Evolutionary conservation across 2,888 invertebrate species (phyloP), one percentile per base, ranked within the genome.

Genomic region (Aquatica leii): DNA sequence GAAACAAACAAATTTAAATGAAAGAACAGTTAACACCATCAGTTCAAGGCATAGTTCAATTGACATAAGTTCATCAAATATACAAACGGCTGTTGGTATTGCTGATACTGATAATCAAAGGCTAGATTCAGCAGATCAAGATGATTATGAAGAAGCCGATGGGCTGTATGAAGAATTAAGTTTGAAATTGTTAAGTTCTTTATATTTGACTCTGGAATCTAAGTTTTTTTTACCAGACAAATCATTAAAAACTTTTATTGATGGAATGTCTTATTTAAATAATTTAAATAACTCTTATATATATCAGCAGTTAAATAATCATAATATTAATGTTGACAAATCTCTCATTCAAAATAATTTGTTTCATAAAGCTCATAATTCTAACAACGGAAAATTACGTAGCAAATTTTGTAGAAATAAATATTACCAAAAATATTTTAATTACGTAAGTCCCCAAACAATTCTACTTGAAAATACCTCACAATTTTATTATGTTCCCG

Each of bases 401-500:
- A 0, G 1, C 34, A 11, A 2, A 5, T 63, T 18, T 46, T 24
- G 18, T 18, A 40, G 66, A 55, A 55, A 55, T 31, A 55, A 59
- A 14, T 66, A 35, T 59, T 67, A 55, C 41, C 57, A 65, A 48
- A 2, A 58, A 18, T 3, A 65, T 43, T 61, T 67, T 49, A 43
- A 59, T 41, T 65, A 37, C 20, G 46, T 65, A 2, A 51, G 40
- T 9, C 64, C 67, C 6, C 14, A 24, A 1, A 49, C 59, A 34
- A 12, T 20, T 11, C 17, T 65, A 2, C 57, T 43, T 12, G n/a
- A 65, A 18, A 52, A n/a, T 20, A 15, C 18, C n/a, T 17, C 24
- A 34, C 57, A 57, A 12, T 43, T 59, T 14, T 59, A 49, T 49
- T 63, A 63, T 53, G 15, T 63, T 5, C 50, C 59, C 15, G 41